These are phyloP conservation scores for Lagocephalus sceleratus DNA, from an alignment of 2,797 vertebrate species.

Conservation along the genomic window DNA sequence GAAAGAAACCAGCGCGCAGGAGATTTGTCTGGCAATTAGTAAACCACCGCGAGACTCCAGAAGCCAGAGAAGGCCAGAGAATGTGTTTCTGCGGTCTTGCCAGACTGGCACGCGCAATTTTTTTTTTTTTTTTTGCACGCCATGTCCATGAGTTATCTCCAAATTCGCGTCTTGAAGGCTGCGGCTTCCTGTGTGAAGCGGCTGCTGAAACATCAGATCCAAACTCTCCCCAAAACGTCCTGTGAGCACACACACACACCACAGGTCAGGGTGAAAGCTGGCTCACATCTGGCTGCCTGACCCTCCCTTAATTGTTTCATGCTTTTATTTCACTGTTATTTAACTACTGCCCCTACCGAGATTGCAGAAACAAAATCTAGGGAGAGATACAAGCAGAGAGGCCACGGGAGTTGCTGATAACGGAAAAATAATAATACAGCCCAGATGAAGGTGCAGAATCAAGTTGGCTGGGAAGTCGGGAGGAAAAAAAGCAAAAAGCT, in stretches of 20 bases:
- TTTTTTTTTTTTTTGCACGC: not conserved
- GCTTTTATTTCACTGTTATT: constrained; percentile 25
- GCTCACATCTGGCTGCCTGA: constrained; percentile 11
- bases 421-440: too few species aligned
- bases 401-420: not conserved
- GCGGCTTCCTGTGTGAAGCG: constrained; percentile 30
- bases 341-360: constrained; percentile 29
- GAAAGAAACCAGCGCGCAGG: constrained; percentile 25
- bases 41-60: constrained; percentile 62
- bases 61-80: constrained; percentile 43
- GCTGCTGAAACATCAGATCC: constrained; percentile 31
- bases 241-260: not conserved
- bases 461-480: too few species aligned
- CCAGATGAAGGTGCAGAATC: not conserved
- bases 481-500: too few species aligned
- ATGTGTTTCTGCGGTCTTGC: not conserved
- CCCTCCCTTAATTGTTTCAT: not conserved
- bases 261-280: not conserved
- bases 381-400: not conserved
- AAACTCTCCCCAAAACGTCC: constrained; percentile 11
- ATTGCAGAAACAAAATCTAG: constrained; percentile 3
- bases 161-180: constrained; percentile 4
- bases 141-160: not conserved
- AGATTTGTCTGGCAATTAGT: constrained; percentile 79
- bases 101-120: not conserved